Base-by-base conservation (phyloP, 1,140 invertebrate species). In the Diorhabda carinulata region DNA sequence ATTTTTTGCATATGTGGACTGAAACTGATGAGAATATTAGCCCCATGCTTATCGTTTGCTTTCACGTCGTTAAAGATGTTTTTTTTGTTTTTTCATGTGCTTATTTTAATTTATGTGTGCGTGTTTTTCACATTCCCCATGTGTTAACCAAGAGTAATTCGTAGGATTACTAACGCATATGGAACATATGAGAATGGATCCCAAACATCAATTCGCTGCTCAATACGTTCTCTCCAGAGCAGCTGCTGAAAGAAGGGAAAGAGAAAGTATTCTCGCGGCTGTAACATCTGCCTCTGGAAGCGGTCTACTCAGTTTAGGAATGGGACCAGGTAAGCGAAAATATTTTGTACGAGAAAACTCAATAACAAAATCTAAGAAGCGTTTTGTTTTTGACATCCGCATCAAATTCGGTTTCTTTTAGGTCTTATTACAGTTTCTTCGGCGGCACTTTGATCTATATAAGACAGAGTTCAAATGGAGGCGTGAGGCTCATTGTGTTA, bases 181-280 rank as follows among this genome's bases (percentile, higher is more conserved):
- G 94, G 95, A 97, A 79, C 93, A 96, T 78, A 96, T 96, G 95
- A 88, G 94, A 77, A 96, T 96, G 93, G 94, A 97, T 82, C 94
- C 94, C 3, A 97, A 96, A 82, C 94, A 96, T 86, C 94, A 96
- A 80, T 96, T 96, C 79, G 94, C 94, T 45, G 94, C 95, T 42
- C 94, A 97, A 79, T 96, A 96, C 80, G 93, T 96, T 40, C 85
- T 96, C 64, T 95, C 92, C 70, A 84, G 94, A 74, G 94, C 94
- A 5, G 94, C 94, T 4, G 94, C 94, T 41, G 94, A 96, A 77
- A 86, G 93, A 75, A 84, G 94, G 70, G 93, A 96, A 79, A 83
- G 94, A 45, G 94, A 96, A 79, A 86, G 83, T 3, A 82, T 92
- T 65, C 82, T 94, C 43, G 89, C 89, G 5, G 89, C 91, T 1